Conservation (phyloP, 2,888 invertebrate species). For the Timema cristinae region DNA sequence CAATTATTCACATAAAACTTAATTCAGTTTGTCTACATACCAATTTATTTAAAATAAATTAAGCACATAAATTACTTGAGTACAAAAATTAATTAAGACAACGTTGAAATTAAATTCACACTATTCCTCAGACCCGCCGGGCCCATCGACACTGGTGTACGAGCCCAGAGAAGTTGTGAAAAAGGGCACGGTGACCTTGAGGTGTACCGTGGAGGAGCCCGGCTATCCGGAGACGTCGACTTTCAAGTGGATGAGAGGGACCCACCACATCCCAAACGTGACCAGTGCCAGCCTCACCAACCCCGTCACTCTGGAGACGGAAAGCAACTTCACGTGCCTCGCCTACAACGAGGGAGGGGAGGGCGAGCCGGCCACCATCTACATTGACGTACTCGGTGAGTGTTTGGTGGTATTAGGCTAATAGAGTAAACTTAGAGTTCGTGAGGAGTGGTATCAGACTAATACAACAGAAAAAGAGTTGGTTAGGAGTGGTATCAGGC, state of each 20-base stretch:
- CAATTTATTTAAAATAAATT: background rate
- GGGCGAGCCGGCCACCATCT: slow-evolving; percentile 62
- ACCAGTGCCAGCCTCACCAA: slow-evolving; percentile 72
- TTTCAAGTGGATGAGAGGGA: slow-evolving; percentile 68
- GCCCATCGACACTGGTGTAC: slow-evolving; percentile 71
- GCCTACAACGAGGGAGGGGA: slow-evolving; percentile 83
- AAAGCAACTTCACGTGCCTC: slow-evolving; percentile 85
- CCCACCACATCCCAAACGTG: slow-evolving; percentile 68
- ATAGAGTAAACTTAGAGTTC: too few relatives aligned
- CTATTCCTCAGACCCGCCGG: slow-evolving; percentile 68
- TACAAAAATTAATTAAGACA: background rate
- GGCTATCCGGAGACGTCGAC: slow-evolving; percentile 64
- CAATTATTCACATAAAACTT: background rate
- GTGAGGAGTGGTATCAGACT: too few relatives aligned
- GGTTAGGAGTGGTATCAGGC: too few relatives aligned
- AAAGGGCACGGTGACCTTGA: slow-evolving; percentile 74
- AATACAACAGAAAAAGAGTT: too few relatives aligned
- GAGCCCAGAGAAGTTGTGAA: slow-evolving; percentile 76
- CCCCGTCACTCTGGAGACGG: slow-evolving; percentile 77
- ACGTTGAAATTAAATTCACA: background rate
- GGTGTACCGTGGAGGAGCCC: slow-evolving; percentile 75
- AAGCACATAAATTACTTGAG: background rate
- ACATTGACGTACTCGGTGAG: slow-evolving; percentile 67
- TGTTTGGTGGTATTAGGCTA: too few relatives aligned
- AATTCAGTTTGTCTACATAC: background rate